Evolutionary conservation across 2,113 vertebrate species (phyloP).

Genomic region (Tautogolabrus adspersus): DNA sequence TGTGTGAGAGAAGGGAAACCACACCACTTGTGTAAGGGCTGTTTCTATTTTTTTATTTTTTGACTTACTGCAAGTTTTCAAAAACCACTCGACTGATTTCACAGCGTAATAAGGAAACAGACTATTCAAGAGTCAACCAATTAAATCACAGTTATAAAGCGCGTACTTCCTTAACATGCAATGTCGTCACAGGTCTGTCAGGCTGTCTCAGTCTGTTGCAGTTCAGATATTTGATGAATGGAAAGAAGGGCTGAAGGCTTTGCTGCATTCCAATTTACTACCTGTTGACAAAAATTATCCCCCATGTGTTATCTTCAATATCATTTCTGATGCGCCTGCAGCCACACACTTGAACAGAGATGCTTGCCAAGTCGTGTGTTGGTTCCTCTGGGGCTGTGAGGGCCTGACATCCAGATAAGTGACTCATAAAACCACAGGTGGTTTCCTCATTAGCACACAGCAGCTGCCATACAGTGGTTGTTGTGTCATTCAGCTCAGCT

Average conservation of each 20-base stretch:
- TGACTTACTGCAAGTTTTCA: too few relatives aligned
- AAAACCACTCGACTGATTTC: too few relatives aligned
- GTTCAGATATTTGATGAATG: background rate
- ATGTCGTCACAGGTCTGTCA: background rate
- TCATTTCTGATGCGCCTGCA: constrained; percentile 32
- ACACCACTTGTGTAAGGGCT: too few relatives aligned
- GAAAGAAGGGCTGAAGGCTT: constrained; percentile 19
- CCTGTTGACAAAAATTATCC: constrained; percentile 25
- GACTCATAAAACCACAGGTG: constrained; percentile 60
- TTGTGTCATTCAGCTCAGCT: constrained; percentile 25
- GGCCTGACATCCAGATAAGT: constrained; percentile 52
- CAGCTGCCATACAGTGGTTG: constrained; percentile 24
- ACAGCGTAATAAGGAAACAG: too few relatives aligned
- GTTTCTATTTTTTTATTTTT: too few relatives aligned
- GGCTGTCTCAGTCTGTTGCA: constrained; percentile 11
- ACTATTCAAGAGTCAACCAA: background rate
- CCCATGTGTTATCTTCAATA: background rate
- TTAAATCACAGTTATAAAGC: background rate
- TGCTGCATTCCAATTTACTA: constrained; percentile 44
- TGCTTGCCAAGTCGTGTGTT: constrained; percentile 1
- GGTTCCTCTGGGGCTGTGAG: constrained; percentile 12
- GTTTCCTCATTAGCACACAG: constrained; percentile 58
- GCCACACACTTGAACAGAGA: constrained; percentile 22
- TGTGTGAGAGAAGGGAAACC: too few relatives aligned
- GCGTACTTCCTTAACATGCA: too few relatives aligned